These are phyloP conservation scores for Pelodiscus sinensis DNA, from an alignment of 2,113 vertebrate species.

Conservation along the genomic window DNA sequence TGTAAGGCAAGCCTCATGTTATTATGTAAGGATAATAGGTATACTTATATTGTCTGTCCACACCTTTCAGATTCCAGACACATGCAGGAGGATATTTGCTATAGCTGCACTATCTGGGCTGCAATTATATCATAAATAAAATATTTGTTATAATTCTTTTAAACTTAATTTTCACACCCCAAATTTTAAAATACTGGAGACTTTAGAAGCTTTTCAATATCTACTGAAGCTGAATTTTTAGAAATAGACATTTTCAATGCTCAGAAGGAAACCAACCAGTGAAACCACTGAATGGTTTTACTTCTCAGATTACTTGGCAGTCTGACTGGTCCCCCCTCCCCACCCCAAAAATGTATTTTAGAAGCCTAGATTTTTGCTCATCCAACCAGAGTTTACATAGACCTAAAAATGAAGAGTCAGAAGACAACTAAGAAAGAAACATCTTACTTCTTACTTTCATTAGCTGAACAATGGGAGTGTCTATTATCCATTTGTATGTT, in stretches of 20 bases:
- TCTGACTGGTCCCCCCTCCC: neutral
- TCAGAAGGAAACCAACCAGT: neutral
- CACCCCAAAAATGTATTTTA: neutral
- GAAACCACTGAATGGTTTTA: neutral
- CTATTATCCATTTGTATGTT: neutral
- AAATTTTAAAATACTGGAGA: neutral
- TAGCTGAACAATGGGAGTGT: neutral
- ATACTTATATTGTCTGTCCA: neutral
- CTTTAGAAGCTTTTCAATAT: neutral
- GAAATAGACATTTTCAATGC: neutral
- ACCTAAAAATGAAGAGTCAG: neutral
- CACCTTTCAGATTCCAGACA: neutral
- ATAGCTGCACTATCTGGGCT: no score
- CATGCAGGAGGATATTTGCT: neutral
- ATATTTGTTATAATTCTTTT: neutral
- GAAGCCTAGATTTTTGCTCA: neutral
- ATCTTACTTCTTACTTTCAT: neutral
- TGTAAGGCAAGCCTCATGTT: neutral
- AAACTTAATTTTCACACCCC: neutral
- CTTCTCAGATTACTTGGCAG: neutral
- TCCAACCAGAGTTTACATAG: neutral
- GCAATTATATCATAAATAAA: neutral
- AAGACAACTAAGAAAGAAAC: neutral
- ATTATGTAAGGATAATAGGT: neutral
- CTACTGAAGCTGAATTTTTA: slow-evolving; percentile 8